Evolutionary conservation across 2,797 vertebrate genomes (phyloP).

Genomic region (Eleutherodactylus coqui): DNA sequence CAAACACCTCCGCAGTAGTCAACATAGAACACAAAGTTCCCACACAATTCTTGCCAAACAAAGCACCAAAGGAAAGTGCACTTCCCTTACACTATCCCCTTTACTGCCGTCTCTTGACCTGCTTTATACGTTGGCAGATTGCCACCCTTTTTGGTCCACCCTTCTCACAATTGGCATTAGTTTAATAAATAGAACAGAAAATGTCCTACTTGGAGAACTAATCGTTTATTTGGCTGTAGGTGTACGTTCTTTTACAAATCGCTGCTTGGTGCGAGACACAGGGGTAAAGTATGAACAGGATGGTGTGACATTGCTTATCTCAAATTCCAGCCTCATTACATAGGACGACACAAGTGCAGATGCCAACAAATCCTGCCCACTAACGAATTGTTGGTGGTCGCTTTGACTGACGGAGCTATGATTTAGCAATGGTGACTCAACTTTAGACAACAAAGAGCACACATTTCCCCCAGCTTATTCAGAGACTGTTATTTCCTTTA

Average conservation of each 20-base stretch:
- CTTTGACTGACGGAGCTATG: slow-evolving; percentile 7
- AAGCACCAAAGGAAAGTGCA: slow-evolving; percentile 73
- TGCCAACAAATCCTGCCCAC: slow-evolving; percentile 28
- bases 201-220: neutral
- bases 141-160: slow-evolving; percentile 2
- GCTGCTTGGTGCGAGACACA: neutral
- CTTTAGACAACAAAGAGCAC: slow-evolving; percentile 25
- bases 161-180: slow-evolving; percentile 21
- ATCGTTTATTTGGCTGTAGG: neutral
- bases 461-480: slow-evolving; percentile 53
- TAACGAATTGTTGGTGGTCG: slow-evolving; percentile 53
- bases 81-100: slow-evolving; percentile 30
- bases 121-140: slow-evolving; percentile 52
- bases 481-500: slow-evolving; percentile 56
- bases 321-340: slow-evolving; percentile 20
- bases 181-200: slow-evolving; percentile 13
- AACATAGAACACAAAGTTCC: slow-evolving; percentile 74
- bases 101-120: slow-evolving; percentile 68
- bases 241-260: neutral
- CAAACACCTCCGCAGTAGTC: slow-evolving; percentile 60
- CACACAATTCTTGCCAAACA: slow-evolving; percentile 80
- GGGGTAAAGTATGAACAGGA: neutral
- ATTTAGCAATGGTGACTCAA: slow-evolving; percentile 56
- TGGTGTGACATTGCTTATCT: slow-evolving; percentile 21
- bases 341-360: neutral